Evolutionary conservation across 2,888 invertebrate species (phyloP).

Genomic region (Phytoseiulus persimilis): DNA sequence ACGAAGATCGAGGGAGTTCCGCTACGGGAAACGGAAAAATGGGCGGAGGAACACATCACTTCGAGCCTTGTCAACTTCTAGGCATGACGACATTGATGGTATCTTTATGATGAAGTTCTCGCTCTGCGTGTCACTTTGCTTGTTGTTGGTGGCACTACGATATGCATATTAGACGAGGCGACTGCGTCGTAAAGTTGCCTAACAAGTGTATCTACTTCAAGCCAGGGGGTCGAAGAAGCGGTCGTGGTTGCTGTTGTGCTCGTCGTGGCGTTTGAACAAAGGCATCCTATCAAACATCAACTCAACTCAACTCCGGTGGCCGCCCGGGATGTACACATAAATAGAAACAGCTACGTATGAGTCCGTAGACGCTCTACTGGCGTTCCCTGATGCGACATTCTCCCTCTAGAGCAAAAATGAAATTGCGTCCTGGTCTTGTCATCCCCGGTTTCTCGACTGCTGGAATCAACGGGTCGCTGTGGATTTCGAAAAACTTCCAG

Average conservation of each 20-base stretch:
- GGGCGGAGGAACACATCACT: not conserved
- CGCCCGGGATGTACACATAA: not conserved
- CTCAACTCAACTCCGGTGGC: not conserved
- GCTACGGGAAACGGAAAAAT: not conserved
- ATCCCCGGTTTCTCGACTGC: no score
- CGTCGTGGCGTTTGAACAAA: not conserved
- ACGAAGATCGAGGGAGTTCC: not conserved
- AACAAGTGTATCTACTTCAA: constrained; percentile 5
- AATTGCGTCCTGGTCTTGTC: not conserved
- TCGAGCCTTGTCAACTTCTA: not conserved
- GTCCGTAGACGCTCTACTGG: not conserved
- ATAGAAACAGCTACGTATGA: not conserved
- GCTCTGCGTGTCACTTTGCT: not conserved
- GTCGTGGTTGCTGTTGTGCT: not conserved
- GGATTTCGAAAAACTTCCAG: no score
- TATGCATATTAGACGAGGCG: not conserved
- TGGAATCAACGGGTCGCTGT: no score
- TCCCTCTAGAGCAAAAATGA: not conserved
- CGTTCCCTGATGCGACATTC: not conserved
- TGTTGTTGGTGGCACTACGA: not conserved
- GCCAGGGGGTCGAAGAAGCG: not conserved
- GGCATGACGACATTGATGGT: not conserved
- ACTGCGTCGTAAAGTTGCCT: not conserved
- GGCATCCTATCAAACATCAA: not conserved
- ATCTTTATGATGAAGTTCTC: constrained; percentile 5